phyloP scores from a whole-genome alignment of 2,888 invertebrate species.

The Camponotus fellah region DNA sequence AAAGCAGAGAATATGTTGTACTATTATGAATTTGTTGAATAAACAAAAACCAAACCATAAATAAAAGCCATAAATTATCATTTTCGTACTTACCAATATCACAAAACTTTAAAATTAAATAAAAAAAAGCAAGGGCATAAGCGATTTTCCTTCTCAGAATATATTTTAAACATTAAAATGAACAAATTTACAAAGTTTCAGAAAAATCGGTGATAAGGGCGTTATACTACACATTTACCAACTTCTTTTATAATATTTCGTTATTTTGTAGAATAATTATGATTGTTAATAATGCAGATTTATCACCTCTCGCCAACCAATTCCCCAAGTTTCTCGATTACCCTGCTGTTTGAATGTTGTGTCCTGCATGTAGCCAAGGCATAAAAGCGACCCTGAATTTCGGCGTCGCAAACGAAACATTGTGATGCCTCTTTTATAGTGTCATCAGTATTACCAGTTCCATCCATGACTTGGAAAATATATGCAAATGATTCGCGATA shows the following conservation, averaged over 20 bases:
- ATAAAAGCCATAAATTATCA: no score
- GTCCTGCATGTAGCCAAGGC: conserved; percentile 83
- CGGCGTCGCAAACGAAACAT: conserved; percentile 84
- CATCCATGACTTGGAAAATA: background rate
- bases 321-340: conserved; percentile 85
- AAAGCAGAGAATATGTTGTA: no score
- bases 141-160: no score
- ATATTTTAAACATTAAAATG: no score
- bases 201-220: no score
- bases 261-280: background rate
- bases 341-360: conserved; percentile 79
- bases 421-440: conserved; percentile 40
- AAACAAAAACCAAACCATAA: no score
- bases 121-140: no score
- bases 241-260: background rate
- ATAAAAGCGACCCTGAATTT: conserved; percentile 83
- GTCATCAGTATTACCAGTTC: background rate
- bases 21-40: no score
- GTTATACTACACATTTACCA: no score
- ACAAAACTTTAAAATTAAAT: no score
- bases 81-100: no score
- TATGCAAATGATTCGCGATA: background rate
- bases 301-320: conserved; percentile 83
- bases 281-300: background rate
- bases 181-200: no score